These are phyloP conservation scores for Ectemnius cavifrons DNA, from an alignment of 2,888 invertebrate species.

Conservation along the genomic window DNA sequence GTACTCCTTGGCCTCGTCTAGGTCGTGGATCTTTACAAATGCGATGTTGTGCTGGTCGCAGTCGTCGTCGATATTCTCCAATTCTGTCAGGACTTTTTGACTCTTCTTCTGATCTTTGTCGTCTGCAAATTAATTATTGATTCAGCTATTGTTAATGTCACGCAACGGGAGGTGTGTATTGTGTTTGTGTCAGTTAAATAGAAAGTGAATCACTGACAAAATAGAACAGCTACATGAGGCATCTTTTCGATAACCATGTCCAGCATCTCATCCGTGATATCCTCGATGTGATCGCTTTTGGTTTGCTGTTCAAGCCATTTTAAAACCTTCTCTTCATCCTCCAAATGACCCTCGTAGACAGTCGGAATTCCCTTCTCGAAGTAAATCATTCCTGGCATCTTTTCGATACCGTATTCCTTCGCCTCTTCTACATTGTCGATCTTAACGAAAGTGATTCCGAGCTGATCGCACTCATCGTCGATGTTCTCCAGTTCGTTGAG, in stretches of 20 bases:
- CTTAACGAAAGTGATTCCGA: constrained; percentile 94
- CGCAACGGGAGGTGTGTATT: not conserved
- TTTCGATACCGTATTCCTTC: constrained; percentile 93
- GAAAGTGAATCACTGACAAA: constrained; percentile 84
- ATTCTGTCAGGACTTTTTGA: constrained; percentile 88
- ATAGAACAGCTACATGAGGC: constrained; percentile 92
- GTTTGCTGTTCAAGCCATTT: constrained; percentile 92
- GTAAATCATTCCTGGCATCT: constrained; percentile 91
- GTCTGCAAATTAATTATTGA: constrained; percentile 80
- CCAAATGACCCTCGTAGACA: constrained; percentile 89
- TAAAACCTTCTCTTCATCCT: constrained; percentile 92
- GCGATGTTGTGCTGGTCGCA: constrained; percentile 95
- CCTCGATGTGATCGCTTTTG: constrained; percentile 94
- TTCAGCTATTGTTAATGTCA: not conserved
- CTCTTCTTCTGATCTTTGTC: constrained; percentile 95
- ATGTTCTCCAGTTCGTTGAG: constrained; percentile 94
- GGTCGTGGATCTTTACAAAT: constrained; percentile 94
- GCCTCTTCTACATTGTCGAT: constrained; percentile 95
- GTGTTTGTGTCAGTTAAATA: not conserved
- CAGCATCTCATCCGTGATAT: constrained; percentile 96
- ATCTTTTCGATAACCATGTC: constrained; percentile 93
- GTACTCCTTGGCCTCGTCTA: constrained; percentile 92
- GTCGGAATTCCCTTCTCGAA: constrained; percentile 93
- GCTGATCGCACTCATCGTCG: constrained; percentile 93
- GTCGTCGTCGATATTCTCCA: constrained; percentile 96